Conservation (phyloP, 2,797 vertebrate species). For the Sebastes trivittatus region DNA sequence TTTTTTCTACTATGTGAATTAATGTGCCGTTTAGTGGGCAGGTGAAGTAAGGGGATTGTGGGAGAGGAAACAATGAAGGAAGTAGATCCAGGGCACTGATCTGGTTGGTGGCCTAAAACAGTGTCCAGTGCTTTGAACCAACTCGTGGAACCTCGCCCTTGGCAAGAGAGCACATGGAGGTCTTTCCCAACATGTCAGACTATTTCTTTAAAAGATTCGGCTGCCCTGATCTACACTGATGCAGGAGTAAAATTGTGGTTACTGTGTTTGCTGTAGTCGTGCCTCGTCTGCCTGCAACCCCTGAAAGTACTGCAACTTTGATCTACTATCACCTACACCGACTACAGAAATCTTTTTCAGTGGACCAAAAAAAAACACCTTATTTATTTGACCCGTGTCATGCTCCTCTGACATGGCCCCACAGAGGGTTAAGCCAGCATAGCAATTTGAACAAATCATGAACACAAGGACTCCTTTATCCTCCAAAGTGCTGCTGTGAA, state of each 20-base stretch:
- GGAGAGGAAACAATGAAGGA: neutral
- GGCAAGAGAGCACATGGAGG: neutral
- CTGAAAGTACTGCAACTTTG: neutral
- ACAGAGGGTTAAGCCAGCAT: neutral
- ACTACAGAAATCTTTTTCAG: neutral
- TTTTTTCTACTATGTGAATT: neutral
- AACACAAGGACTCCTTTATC: slow-evolving; percentile 56
- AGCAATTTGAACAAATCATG: neutral
- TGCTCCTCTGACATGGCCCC: slow-evolving; percentile 5
- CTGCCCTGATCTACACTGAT: neutral
- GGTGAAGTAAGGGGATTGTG: neutral
- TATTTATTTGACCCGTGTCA: neutral
- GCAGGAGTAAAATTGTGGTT: neutral
- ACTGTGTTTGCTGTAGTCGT: too few species aligned
- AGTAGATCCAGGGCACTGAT: too few species aligned
- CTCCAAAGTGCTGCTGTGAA: slow-evolving; percentile 37
- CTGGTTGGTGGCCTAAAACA: neutral
- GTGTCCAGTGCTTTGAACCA: neutral
- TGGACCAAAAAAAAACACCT: neutral
- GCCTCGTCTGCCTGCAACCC: neutral
- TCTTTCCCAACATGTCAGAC: neutral
- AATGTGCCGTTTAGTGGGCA: neutral
- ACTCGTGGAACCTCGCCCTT: neutral
- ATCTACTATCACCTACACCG: neutral
- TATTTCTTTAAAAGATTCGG: neutral